A percentile compares a stretch with the other conserved stretches of the same genome.
These are phyloP conservation scores for Columbina picui DNA, from an alignment of 2,113 vertebrate genomes.

Conservation along the genomic window DNA sequence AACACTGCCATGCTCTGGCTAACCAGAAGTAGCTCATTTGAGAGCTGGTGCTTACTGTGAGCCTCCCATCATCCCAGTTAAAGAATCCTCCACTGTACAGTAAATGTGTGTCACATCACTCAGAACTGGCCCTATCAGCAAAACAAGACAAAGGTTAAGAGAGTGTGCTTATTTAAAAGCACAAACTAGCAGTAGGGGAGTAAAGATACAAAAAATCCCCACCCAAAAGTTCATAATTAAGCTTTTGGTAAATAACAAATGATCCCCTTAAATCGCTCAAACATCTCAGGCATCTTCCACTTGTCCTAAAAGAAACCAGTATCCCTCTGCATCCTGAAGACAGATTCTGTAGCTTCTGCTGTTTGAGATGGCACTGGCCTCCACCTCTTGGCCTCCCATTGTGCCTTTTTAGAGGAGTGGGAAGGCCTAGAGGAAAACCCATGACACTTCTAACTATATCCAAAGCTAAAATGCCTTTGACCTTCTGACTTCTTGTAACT, in stretches of 20 bases:
- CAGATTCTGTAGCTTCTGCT: neutral
- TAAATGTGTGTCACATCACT: neutral
- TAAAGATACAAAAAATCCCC: neutral
- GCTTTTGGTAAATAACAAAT: neutral
- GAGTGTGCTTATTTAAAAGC: neutral
- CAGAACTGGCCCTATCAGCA: neutral
- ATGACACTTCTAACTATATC: neutral
- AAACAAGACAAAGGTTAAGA: neutral
- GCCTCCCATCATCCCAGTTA: neutral
- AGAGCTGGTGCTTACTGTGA: neutral
- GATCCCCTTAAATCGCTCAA: neutral
- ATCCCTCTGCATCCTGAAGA: neutral
- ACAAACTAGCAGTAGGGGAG: neutral
- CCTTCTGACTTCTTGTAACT: neutral
- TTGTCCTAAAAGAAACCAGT: neutral
- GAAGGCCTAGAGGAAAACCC: neutral
- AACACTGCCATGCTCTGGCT: neutral
- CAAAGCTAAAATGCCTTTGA: neutral
- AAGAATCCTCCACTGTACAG: neutral
- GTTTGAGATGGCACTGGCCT: neutral
- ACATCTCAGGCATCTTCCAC: neutral
- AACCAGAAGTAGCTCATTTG: neutral
- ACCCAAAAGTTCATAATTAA: neutral
- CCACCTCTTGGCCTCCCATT: neutral
- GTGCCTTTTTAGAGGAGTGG: neutral